Evolutionary conservation across 2,888 invertebrate species (phyloP), one percentile per base, ranked within the genome.

Genomic region (Eupithecia pulchellata): DNA sequence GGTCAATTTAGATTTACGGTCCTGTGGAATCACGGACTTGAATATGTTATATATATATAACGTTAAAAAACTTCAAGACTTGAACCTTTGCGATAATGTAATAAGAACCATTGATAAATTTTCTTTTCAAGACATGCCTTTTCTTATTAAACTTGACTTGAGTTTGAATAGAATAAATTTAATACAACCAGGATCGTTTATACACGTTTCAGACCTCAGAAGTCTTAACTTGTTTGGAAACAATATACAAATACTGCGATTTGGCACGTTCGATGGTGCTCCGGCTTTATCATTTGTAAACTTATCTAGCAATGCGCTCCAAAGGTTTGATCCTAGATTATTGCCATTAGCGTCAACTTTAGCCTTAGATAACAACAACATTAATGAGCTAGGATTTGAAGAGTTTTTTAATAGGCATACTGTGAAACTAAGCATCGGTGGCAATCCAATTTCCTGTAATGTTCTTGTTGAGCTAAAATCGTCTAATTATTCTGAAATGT

Each of bases 141-240:
- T 69, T 20, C 71, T 81, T 1, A 55, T 66, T 9, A 64, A 34
- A 8, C 71, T 81, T 13, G 79, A 81, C 70, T 66, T 81, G 47
- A 79, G 81, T 71, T 74, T 60, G 14, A 81, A 81, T 66, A 64
- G 57, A 58, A 79, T 81, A 62, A 62, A 64, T 30, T 71, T 42
- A n/a, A 78, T 79, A 62, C 79, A 81, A 64, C 81, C 81, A 34
- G 81, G 81, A 2, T 69, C 79, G 8, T 81, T 81, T 69, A 57
- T 73, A 9, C 42, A 76, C 14, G 69, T 75, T 8, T 74, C 57
- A 66, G 62, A 57, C n/a, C 66, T 81, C 1, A 72, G 58, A 47
- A 62, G 39, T 27, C 52, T 81, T 27, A 69, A 74, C 57, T 74
- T 80, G 30, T 65, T 62, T 62, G 66, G 60, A 30, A 80, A 80